Conservation (phyloP, 2,888 invertebrate genomes). For the Phragmatobia fuliginosa region DNA sequence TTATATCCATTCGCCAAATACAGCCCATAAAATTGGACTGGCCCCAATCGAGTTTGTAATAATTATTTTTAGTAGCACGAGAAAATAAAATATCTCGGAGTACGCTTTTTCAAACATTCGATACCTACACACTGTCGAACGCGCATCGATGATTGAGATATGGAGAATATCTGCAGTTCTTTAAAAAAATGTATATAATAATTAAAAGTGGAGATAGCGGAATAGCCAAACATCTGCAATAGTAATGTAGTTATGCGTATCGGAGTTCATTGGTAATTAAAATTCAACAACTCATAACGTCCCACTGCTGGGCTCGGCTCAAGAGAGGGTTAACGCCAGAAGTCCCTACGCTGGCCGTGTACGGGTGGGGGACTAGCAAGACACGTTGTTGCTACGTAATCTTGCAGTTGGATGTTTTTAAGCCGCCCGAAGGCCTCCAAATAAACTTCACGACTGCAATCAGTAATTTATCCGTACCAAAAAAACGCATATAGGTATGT, state of each 20-base stretch:
- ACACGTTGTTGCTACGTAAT: too few species aligned
- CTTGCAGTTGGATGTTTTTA: too few species aligned
- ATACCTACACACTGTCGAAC: slow-evolving; percentile 18
- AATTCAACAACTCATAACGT: too few species aligned
- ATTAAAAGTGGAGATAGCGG: neutral
- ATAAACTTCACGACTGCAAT: too few species aligned
- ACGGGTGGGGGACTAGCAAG: too few species aligned
- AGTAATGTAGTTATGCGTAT: neutral
- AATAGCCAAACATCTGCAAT: neutral
- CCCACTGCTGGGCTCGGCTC: too few species aligned
- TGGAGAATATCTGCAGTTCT: slow-evolving; percentile 23
- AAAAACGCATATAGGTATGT: neutral
- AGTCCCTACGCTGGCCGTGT: too few species aligned
- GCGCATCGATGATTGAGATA: slow-evolving; percentile 38
- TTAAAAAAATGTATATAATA: neutral
- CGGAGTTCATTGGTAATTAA: neutral
- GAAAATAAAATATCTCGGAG: slow-evolving; percentile 43
- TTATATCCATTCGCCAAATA: slow-evolving; percentile 52
- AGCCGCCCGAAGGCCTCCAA: too few species aligned
- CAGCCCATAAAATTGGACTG: slow-evolving; percentile 47
- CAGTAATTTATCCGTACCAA: too few species aligned
- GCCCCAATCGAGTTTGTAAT: slow-evolving; percentile 34
- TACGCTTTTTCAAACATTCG: slow-evolving; percentile 41
- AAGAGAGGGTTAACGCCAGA: too few species aligned
- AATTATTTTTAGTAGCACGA: slow-evolving; percentile 48